Conservation (phyloP, 2,797 vertebrate species). For the Melanotaenia nigrans region DNA sequence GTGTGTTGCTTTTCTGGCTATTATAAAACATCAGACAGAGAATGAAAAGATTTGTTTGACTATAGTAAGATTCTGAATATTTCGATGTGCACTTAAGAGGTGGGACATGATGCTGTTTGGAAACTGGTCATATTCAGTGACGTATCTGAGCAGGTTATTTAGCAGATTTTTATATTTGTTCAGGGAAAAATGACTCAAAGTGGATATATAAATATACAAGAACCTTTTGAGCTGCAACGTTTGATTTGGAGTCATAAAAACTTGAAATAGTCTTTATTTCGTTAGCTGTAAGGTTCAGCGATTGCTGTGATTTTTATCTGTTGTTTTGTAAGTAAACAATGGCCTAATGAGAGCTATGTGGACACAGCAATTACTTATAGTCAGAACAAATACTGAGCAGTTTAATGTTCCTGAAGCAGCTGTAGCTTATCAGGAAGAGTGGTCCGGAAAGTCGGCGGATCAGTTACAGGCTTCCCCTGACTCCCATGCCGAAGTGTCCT, state of each 20-base stretch:
- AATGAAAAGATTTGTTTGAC: not conserved
- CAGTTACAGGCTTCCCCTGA: too few relatives aligned
- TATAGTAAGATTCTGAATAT: not conserved
- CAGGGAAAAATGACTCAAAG: not conserved
- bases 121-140: not conserved
- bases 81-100: not conserved
- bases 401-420: conserved; percentile 23
- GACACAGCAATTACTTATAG: conserved; percentile 62
- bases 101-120: not conserved
- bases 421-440: too few relatives aligned
- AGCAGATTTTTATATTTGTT: conserved; percentile 4
- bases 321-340: conserved; percentile 49
- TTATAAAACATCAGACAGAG: not conserved
- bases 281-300: conserved; percentile 39
- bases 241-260: conserved; percentile 21
- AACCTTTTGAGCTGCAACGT: conserved; percentile 9
- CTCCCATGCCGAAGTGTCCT: too few relatives aligned
- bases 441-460: too few relatives aligned
- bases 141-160: not conserved
- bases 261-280: conserved; percentile 24
- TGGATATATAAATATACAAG: conserved; percentile 2
- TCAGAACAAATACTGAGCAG: conserved; percentile 42
- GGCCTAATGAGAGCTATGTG: conserved; percentile 49
- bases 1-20: not conserved
- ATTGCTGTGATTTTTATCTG: conserved; percentile 39